These are phyloP conservation scores for Dolichomitus sp. DNA, from an alignment of 2,888 invertebrate species.

Conservation along the genomic window DNA sequence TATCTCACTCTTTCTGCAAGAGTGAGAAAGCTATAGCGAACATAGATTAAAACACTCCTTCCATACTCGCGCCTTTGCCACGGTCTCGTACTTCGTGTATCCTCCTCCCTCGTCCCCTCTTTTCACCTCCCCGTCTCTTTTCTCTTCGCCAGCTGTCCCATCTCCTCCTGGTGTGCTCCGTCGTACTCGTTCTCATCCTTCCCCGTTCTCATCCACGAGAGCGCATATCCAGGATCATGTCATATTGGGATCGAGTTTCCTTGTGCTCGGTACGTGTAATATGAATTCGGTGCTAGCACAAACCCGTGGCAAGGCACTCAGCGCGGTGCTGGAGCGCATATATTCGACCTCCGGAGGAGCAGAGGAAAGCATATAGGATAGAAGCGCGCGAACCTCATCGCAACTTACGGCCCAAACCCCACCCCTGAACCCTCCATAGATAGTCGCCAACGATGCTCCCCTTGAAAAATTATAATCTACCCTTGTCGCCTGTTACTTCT, in stretches of 20 bases:
- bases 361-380: conserved; percentile 51
- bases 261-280: conserved; percentile 66
- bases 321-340: conserved; percentile 52
- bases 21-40: conserved; percentile 72
- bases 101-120: conserved; percentile 52
- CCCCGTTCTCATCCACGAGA: conserved; percentile 66
- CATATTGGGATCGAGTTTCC: conserved; percentile 81
- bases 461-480: conserved; percentile 48
- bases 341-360: conserved; percentile 52
- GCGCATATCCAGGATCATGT: conserved; percentile 76
- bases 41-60: conserved; percentile 86
- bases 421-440: conserved; percentile 19
- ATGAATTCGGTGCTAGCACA: conserved; percentile 62
- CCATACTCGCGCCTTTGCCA: conserved; percentile 83
- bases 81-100: conserved; percentile 71
- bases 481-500: conserved; percentile 49
- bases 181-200: conserved; percentile 65
- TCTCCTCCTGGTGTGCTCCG: conserved; percentile 47
- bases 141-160: conserved; percentile 55
- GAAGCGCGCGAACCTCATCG: conserved; percentile 57
- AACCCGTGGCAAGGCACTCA: conserved; percentile 60
- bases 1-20: conserved; percentile 54
- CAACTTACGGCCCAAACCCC: conserved; percentile 52
- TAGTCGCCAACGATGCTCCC: conserved; percentile 32
- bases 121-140: conserved; percentile 54